Evolutionary conservation across 2,113 vertebrate genomes (phyloP), one percentile per base, ranked within the genome.

Genomic region (Coregonus clupeaformis): DNA sequence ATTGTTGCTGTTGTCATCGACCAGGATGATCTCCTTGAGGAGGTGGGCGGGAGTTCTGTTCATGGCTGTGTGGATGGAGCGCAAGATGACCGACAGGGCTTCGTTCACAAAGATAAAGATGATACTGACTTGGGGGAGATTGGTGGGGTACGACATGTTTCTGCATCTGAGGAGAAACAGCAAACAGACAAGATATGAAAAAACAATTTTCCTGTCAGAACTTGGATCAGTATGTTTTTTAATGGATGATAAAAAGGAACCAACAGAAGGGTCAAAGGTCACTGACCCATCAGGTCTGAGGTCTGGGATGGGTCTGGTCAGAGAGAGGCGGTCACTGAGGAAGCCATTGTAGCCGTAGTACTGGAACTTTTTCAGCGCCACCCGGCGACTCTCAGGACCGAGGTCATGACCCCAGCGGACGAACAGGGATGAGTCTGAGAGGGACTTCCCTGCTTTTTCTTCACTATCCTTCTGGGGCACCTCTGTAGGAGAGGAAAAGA

Each of bases 21-120:
- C 97, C 59, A 99, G 90, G 73, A 99, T 91, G 88, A 99, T 97
- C 88, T 99, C 97, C 84, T 96, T 97, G 78, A 99, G 96, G 63
- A 99, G 95, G 66, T 96, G 94, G 0, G 92, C 27, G 0, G 97
- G 97, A 0, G 97, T 99, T 82, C 95, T 93, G 79, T 94, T 87
- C 3, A 98, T 95, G 74, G 95, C 96, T 0, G 97, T 98, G 87
- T 91, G 96, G 84, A 99, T 90, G 72, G 97, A 98, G 65, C 97
- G 95, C 80, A 98, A 92, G 81, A 99, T 90, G 84, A 98, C 97
- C 0, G 97, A 98, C 22, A 98, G 91, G 0, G 97, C 97, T 88
- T 99, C 97, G 0, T 99, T 98, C 12, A 98, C 96, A 0, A 98
- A 99, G 77, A 99, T 98, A 89, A 99, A 98, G 63, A 97, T 95